Base-by-base conservation (phyloP, 2,113 vertebrate species). In the Gymnorhina tibicen region DNA sequence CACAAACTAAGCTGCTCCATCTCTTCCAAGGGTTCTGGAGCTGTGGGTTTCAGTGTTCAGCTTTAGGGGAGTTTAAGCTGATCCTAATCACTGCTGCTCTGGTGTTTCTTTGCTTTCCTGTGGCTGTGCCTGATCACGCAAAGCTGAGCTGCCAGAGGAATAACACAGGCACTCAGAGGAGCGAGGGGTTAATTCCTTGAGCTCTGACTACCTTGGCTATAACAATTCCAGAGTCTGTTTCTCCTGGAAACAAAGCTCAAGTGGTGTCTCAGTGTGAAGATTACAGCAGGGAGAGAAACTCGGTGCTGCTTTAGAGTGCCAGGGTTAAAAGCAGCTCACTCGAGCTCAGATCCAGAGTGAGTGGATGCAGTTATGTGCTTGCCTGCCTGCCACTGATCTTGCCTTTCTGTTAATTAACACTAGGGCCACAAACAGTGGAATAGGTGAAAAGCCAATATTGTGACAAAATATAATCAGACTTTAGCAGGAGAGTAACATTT, bases 261-360 rank as follows among this genome's bases (percentile, higher is more conserved):
- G 20, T 70, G 37, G 3, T 8, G 8, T 41, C 39, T 89, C 15
- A 0, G 1, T 14, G 23, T 56, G 52, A 50, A 37, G 37, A 17
- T 83, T 12, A 33, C 20, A 69, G 67, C 1, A 37, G 44, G 32
- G 84, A 44, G 60, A 20, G 42, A 75, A 70, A 28, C 8, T 18
- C 15, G 15, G 2, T 0, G 2, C 60, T 63, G 21, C 32, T 24
- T 35, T 17, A 4, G 60, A 32, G 35, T 64, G 82, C 24, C 2
- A 1, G 26, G 56, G 63, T 22, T 44, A 0, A 2, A 24, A 56
- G 37, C 26, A 27, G 42, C 41, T 21, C 8, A 0, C 15, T 23
- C 3, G 22, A 37, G 32, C 49, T 76, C 26, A 26, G 27, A 14
- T 78, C 27, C 7, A 5, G 23, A 7, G 11, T 44, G 52, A n/a